Conservation (phyloP, 2,113 vertebrate genomes). For the Chitala chitala region DNA sequence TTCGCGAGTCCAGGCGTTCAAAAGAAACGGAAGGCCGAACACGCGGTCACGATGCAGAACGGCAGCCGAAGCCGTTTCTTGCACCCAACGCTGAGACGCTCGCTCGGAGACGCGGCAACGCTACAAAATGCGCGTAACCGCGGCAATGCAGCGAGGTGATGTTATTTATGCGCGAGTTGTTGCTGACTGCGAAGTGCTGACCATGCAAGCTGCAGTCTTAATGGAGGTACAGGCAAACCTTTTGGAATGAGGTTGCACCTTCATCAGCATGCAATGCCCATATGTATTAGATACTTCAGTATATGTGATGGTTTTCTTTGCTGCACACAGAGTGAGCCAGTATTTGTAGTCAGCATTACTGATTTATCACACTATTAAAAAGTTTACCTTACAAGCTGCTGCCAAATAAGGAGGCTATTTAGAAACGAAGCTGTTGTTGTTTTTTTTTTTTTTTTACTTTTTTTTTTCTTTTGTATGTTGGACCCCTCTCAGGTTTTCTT, state of each 20-base stretch:
- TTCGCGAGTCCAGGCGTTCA: background rate
- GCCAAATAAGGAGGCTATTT: conserved; percentile 30
- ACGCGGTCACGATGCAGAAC: no score
- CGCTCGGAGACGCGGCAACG: no score
- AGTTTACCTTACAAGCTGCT: conserved; percentile 34
- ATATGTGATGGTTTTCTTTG: conserved; percentile 38
- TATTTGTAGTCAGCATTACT: conserved; percentile 42
- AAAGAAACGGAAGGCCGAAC: no score
- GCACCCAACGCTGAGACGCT: no score
- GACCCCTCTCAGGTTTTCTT: background rate
- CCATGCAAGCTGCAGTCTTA: background rate
- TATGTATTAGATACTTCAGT: conserved; percentile 20
- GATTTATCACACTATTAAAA: conserved; percentile 46
- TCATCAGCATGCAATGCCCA: conserved; percentile 25
- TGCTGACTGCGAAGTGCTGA: conserved; percentile 6
- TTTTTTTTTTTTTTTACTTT: background rate
- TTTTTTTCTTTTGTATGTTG: conserved; percentile 31
- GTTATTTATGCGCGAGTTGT: conserved; percentile 49
- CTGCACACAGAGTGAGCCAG: conserved; percentile 28
- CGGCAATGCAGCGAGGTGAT: conserved; percentile 28
- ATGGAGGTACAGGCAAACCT: background rate
- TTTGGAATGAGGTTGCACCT: background rate
- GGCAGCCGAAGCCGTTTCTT: no score
- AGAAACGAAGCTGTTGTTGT: conserved; percentile 35
- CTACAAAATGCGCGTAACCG: background rate